phyloP scores from a whole-genome alignment of 2,797 vertebrate species.

The Holocentrus rufus region DNA sequence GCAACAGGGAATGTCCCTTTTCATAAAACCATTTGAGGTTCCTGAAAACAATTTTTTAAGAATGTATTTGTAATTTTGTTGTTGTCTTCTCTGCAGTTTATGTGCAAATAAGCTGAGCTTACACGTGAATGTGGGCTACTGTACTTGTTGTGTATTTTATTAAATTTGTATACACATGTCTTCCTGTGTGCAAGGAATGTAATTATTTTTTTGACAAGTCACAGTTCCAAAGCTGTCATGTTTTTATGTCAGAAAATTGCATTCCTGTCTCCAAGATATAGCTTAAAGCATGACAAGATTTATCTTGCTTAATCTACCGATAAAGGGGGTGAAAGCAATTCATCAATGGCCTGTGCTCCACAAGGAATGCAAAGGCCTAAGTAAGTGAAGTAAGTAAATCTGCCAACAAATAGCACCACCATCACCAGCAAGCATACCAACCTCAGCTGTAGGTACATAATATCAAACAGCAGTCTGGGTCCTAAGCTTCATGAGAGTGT shows the following conservation, averaged over 20 bases:
- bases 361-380: too few relatives aligned
- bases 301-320: slow-evolving; percentile 32
- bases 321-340: slow-evolving; percentile 2
- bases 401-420: slow-evolving; percentile 49
- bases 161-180: slow-evolving; percentile 99
- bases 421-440: slow-evolving; percentile 49
- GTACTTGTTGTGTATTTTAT: slow-evolving; percentile 98
- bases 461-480: slow-evolving; percentile 47
- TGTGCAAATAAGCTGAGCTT: slow-evolving; percentile 99
- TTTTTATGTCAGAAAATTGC: slow-evolving; percentile 61
- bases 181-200: slow-evolving; percentile 93
- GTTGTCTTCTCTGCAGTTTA: slow-evolving; percentile 97
- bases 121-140: slow-evolving; percentile 98
- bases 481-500: slow-evolving; percentile 31
- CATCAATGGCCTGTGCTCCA: too few relatives aligned
- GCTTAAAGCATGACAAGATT: slow-evolving; percentile 40
- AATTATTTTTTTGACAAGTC: slow-evolving; percentile 90
- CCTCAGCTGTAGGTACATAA: slow-evolving; percentile 60
- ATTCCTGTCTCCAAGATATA: slow-evolving; percentile 63
- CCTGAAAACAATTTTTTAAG: slow-evolving; percentile 91
- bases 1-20: slow-evolving; percentile 90
- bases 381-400: neutral
- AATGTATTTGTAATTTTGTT: slow-evolving; percentile 99
- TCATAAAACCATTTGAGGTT: slow-evolving; percentile 92
- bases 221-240: slow-evolving; percentile 59